Base-by-base conservation (phyloP, 2,888 invertebrate genomes). In the Vesta saturnalis region DNA sequence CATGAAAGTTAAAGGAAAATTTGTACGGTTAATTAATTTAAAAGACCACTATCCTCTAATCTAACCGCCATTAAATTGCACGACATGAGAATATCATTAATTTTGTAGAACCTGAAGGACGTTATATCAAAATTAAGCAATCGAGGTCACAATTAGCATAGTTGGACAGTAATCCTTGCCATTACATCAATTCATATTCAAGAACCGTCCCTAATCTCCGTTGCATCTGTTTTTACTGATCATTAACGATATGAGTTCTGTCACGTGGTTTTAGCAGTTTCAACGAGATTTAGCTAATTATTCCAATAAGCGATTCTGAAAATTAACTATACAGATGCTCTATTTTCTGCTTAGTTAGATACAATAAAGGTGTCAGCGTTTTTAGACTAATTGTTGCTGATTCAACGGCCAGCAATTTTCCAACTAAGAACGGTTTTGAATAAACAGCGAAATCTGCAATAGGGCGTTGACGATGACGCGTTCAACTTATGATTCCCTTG, bases 111-210 rank as follows among this genome's bases (percentile, higher is more conserved):
- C 76, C 78, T 77, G 76, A 77, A 78, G 78, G 78, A 78, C 78
- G 78, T 79, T 78, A 78, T 74, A 77, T 78, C 78, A 76, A 77
- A 79, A 79, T 80, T 80, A 78, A 78, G 78, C 78, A 74, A 78
- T 77, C 74, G 76, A 76, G 78, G 77, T 74, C 78, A 75, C 77
- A 77, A 80, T 80, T 79, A 80, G 77, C 80, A 78, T 80, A 77
- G 76, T 73, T 71, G 77, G 76, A 76, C 75, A 75, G 74, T 77
- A 73, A 76, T 77, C 74, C 76, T 67, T 73, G 72, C 73, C 75
- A 75, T 73, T 71, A 72, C 73, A 68, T 66, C 74, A 74, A 77
- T 79, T 78, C 77, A 76, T 76, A 78, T 78, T 77, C 78, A 74
- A 75, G 75, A 72, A 73, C 72, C 73, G 74, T 73, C 71, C 71